These are phyloP conservation scores for Plagodis dolabraria DNA, from an alignment of 2,888 invertebrate genomes.

Conservation along the genomic window DNA sequence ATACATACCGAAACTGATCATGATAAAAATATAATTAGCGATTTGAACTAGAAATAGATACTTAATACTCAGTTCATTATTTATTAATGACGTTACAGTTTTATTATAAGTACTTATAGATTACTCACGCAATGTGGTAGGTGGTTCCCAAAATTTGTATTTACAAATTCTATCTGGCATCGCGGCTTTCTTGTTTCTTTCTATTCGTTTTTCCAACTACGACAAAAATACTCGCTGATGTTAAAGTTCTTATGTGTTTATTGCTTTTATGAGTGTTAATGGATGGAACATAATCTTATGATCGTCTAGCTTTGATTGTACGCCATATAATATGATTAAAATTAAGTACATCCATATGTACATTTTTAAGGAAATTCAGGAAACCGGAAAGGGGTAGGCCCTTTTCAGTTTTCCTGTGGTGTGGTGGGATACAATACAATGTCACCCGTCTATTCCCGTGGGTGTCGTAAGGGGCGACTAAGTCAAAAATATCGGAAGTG, in stretches of 20 bases:
- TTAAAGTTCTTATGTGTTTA: not conserved
- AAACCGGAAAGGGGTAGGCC: too few species aligned
- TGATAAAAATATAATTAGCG: not conserved
- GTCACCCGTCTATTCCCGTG: too few species aligned
- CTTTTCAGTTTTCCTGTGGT: too few species aligned
- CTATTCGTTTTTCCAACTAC: conserved; percentile 64
- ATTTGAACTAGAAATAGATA: not conserved
- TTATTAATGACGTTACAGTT: too few species aligned
- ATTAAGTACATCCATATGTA: not conserved
- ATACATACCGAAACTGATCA: too few species aligned
- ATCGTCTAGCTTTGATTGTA: too few species aligned
- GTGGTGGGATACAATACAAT: too few species aligned
- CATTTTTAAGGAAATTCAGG: too few species aligned
- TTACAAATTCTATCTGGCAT: conserved; percentile 59
- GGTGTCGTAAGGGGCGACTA: too few species aligned
- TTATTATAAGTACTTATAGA: too few species aligned
- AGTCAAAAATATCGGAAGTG: too few species aligned
- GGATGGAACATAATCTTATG: too few species aligned
- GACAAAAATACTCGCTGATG: conserved; percentile 10
- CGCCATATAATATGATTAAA: not conserved
- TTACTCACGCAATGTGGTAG: conserved; percentile 68
- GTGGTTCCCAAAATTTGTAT: conserved; percentile 78
- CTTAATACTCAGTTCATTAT: not conserved
- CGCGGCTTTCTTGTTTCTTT: conserved; percentile 61
- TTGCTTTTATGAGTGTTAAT: not conserved